phyloP scores from a whole-genome alignment of 1,140 invertebrate species.

The Panulirus ornatus region DNA sequence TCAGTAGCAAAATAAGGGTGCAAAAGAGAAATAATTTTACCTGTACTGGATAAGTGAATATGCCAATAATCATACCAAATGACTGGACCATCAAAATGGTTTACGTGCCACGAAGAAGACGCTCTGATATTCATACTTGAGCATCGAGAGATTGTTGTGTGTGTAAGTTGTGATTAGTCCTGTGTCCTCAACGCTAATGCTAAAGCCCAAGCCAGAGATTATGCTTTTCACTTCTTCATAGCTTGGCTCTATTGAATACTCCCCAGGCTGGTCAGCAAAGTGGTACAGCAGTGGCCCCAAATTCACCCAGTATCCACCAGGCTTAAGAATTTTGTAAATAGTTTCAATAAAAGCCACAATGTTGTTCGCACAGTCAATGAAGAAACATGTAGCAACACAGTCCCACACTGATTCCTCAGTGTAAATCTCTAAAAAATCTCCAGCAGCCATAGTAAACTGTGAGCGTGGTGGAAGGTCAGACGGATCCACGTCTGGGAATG shows the following conservation, averaged over 20 bases:
- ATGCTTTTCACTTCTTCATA: slow-evolving; percentile 91
- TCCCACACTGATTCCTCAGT: slow-evolving; percentile 89
- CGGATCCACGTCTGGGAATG: slow-evolving; percentile 95
- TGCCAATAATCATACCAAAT: not conserved
- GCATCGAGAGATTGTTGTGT: slow-evolving; percentile 95
- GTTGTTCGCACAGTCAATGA: slow-evolving; percentile 98
- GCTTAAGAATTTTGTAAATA: slow-evolving; percentile 94
- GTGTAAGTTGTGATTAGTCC: slow-evolving; percentile 92
- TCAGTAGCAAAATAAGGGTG: not conserved
- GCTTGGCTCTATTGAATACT: slow-evolving; percentile 95
- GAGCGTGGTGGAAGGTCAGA: slow-evolving; percentile 82
- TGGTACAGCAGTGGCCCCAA: slow-evolving; percentile 97
- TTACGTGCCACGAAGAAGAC: slow-evolving; percentile 94
- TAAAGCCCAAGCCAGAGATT: slow-evolving; percentile 92
- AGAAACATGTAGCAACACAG: slow-evolving; percentile 97
- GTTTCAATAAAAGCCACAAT: slow-evolving; percentile 96
- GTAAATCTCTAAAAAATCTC: slow-evolving; percentile 94
- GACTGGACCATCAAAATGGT: slow-evolving; percentile 56
- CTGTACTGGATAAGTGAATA: too few relatives aligned
- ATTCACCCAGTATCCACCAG: slow-evolving; percentile 92
- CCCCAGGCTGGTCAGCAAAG: slow-evolving; percentile 91
- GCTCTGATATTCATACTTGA: slow-evolving; percentile 92
- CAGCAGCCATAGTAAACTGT: slow-evolving; percentile 97
- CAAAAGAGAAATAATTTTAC: not conserved
- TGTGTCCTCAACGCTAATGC: slow-evolving; percentile 85